A percentile compares a stretch with the other conserved stretches of the same genome.
Evolutionary conservation across 2,888 invertebrate species (phyloP).

Genomic region (Mesorhabditis belari): DNA sequence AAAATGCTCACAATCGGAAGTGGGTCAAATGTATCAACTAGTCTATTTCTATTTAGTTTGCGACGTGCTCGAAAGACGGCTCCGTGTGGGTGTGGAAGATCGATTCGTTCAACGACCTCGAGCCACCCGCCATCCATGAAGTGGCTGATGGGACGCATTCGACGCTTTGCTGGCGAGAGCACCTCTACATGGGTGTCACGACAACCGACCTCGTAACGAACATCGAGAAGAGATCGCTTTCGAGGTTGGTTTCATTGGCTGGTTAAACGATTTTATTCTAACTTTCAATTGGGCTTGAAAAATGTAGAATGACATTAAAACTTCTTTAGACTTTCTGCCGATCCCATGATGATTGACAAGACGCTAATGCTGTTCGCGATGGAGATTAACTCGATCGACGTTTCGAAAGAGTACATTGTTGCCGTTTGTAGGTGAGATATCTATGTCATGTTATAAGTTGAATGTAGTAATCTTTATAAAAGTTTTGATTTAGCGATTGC

Average conservation of each 20-base stretch:
- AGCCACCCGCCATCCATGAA: neutral
- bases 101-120: neutral
- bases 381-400: neutral
- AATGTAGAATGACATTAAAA: too few relatives aligned
- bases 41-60: neutral
- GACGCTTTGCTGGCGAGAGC: neutral
- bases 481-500: neutral
- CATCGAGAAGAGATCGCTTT: neutral
- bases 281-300: too few relatives aligned
- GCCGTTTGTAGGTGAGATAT: neutral
- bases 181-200: neutral
- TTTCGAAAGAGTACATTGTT: neutral
- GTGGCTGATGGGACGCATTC: neutral
- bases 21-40: too few relatives aligned
- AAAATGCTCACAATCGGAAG: too few relatives aligned
- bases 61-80: neutral
- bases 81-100: neutral
- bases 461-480: neutral
- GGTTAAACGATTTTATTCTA: too few relatives aligned
- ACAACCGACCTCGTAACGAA: neutral
- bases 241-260: neutral
- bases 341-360: too few relatives aligned
- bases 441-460: too few relatives aligned
- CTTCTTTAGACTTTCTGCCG: too few relatives aligned
- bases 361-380: neutral